Conservation (phyloP, 2,113 vertebrate genomes). For the Hemibagrus wyckioides region DNA sequence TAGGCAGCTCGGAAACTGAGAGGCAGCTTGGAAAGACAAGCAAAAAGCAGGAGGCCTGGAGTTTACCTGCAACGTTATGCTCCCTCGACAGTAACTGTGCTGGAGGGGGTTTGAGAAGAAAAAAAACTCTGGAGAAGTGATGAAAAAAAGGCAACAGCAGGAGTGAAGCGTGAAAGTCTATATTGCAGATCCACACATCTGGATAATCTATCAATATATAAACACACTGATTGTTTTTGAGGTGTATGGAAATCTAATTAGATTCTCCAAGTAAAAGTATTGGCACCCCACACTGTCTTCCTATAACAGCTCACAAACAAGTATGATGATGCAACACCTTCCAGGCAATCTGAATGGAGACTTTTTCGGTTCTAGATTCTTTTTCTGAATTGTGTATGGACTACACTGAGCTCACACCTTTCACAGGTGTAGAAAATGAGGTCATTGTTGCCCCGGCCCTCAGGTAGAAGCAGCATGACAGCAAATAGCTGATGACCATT, state of each 20-base stretch:
- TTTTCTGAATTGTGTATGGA: background rate
- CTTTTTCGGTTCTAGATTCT: too few species aligned
- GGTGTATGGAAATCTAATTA: background rate
- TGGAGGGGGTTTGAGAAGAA: constrained; percentile 8
- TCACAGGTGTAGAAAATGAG: background rate
- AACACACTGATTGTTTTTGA: background rate
- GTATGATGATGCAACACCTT: background rate
- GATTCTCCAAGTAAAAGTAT: background rate
- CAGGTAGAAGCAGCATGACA: background rate
- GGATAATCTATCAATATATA: background rate
- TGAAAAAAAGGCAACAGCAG: background rate
- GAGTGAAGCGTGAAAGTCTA: background rate
- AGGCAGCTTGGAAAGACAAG: constrained; percentile 36
- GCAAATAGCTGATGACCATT: background rate
- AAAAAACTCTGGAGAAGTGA: background rate
- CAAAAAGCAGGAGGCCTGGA: constrained; percentile 30
- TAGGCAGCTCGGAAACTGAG: constrained; percentile 23
- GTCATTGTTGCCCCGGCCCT: background rate
- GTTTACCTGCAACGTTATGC: constrained; percentile 13
- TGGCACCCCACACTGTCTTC: background rate
- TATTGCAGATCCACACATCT: background rate
- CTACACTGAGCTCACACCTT: background rate
- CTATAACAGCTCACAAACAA: background rate
- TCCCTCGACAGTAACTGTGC: background rate
- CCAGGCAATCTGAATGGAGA: background rate